These are phyloP conservation scores for Polypedilum vanderplanki DNA, from an alignment of 1,140 invertebrate genomes.

Conservation along the genomic window DNA sequence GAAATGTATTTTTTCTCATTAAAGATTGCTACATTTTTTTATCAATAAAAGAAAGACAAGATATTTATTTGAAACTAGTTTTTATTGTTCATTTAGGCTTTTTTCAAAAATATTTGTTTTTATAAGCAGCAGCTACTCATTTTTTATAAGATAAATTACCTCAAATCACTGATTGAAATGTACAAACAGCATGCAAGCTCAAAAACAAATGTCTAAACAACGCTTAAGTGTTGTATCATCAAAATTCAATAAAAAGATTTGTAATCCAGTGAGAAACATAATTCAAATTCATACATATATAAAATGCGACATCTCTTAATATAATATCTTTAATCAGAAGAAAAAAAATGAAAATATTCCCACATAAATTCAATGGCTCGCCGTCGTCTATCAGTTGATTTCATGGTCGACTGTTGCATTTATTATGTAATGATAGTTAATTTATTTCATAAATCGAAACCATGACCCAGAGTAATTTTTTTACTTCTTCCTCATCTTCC, in stretches of 20 bases:
- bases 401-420: constrained; percentile 15
- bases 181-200: not conserved
- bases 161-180: not conserved
- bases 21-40: too few species aligned
- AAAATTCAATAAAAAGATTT: constrained; percentile 22
- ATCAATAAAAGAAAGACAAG: too few species aligned
- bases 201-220: not conserved
- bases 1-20: too few species aligned
- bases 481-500: not conserved
- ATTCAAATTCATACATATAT: constrained; percentile 20
- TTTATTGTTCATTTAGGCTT: too few species aligned
- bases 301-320: not conserved
- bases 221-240: not conserved
- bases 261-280: constrained; percentile 22
- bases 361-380: not conserved
- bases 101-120: too few species aligned
- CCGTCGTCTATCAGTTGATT: not conserved
- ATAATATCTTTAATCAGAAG: not conserved
- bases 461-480: constrained; percentile 22
- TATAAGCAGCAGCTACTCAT: too few species aligned
- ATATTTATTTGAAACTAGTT: too few species aligned
- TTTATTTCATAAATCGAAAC: constrained; percentile 19
- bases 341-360: not conserved
- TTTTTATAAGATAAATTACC: too few species aligned
- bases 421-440: not conserved